A percentile compares a stretch with the other conserved stretches of the same genome.
Conservation (phyloP, 2,888 invertebrate species). For the Resseliella maxima region DNA sequence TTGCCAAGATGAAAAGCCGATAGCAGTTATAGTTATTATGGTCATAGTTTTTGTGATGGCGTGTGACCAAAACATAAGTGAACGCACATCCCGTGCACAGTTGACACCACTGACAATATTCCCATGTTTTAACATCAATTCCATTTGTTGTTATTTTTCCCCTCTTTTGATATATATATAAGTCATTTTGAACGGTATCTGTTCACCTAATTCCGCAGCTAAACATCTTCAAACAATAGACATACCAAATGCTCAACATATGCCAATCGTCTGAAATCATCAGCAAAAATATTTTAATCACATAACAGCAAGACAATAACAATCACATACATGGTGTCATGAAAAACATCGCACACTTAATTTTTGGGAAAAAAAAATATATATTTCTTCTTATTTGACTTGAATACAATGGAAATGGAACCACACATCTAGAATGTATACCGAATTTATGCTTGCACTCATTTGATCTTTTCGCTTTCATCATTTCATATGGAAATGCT, state of each 20-base stretch:
- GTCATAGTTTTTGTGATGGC: constrained; percentile 42
- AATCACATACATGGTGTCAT: constrained; percentile 20
- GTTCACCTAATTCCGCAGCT: no score
- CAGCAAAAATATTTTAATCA: no score
- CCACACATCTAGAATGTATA: neutral
- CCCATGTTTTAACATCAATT: neutral
- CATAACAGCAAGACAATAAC: neutral
- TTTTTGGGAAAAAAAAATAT: constrained; percentile 24
- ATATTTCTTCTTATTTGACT: neutral
- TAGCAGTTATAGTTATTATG: constrained; percentile 27
- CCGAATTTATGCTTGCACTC: neutral
- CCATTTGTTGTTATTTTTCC: neutral
- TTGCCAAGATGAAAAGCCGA: constrained; percentile 18
- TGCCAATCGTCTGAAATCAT: no score
- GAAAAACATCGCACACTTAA: constrained; percentile 30
- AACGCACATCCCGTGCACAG: constrained; percentile 29
- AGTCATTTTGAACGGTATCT: no score
- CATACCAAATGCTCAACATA: no score
- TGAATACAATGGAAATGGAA: neutral
- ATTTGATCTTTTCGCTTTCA: neutral
- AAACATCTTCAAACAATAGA: no score
- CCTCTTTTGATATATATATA: no score
- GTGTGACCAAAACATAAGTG: constrained; percentile 48
- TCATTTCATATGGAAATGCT: neutral
- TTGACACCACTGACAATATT: constrained; percentile 1